phyloP scores from a whole-genome alignment of 2,113 vertebrate species.

The Erythrocercus mccallii region DNA sequence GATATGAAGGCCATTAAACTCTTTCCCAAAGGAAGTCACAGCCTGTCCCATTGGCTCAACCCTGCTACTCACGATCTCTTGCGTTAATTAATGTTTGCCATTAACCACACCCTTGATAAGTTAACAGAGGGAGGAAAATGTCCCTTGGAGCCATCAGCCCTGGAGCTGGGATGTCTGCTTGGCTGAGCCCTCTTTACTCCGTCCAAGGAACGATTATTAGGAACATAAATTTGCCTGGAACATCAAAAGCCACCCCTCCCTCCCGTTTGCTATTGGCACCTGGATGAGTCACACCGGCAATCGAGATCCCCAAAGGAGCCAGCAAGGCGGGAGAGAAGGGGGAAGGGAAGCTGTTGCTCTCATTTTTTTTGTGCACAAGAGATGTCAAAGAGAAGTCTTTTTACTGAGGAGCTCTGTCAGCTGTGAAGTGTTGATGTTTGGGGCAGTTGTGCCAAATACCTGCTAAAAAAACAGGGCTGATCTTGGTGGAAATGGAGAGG shows the following conservation, averaged over 20 bases:
- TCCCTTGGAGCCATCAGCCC: background rate
- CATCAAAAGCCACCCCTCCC: background rate
- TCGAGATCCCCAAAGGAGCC: background rate
- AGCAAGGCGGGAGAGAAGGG: background rate
- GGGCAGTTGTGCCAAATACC: background rate
- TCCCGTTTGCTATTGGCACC: background rate
- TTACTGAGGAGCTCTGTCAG: background rate
- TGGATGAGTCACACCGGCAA: background rate
- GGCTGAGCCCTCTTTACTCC: background rate
- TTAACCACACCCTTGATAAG: background rate
- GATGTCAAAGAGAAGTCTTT: background rate
- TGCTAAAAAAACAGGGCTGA: background rate
- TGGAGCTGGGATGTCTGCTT: background rate
- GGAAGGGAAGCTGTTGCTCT: background rate
- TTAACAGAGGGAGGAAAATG: background rate
- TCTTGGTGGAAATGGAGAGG: background rate
- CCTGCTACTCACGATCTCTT: background rate
- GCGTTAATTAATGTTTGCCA: background rate
- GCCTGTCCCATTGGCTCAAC: background rate
- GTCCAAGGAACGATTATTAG: background rate
- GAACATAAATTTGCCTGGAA: background rate
- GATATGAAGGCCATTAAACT: background rate
- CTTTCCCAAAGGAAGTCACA: background rate
- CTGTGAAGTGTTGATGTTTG: background rate
- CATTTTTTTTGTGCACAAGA: background rate